Conservation (phyloP, 2,888 invertebrate species). For the Amblyjoppa fuscipennis region DNA sequence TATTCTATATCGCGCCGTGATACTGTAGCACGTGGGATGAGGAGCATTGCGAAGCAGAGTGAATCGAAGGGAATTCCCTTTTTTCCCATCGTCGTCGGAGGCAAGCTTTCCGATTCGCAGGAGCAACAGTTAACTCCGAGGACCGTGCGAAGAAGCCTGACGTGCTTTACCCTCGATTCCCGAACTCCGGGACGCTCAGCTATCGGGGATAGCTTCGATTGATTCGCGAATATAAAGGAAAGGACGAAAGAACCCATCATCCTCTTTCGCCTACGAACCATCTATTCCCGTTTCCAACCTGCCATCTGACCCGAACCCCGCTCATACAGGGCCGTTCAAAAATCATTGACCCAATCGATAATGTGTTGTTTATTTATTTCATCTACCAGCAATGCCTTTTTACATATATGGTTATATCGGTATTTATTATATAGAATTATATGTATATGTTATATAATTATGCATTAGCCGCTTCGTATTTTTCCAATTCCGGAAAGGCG, state of each 20-base stretch:
- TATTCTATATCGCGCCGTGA: not conserved
- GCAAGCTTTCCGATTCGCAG: constrained; percentile 47
- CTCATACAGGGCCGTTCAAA: constrained; percentile 7
- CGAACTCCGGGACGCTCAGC: constrained; percentile 28
- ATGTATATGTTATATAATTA: no score
- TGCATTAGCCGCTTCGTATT: no score
- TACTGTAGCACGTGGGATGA: constrained; percentile 9
- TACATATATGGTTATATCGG: no score
- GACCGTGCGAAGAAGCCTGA: constrained; percentile 31
- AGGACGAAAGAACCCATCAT: constrained; percentile 45
- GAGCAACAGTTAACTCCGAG: constrained; percentile 68
- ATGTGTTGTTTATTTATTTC: not conserved
- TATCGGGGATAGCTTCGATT: constrained; percentile 67
- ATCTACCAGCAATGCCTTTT: no score
- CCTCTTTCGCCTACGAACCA: constrained; percentile 18
- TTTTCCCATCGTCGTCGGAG: constrained; percentile 24
- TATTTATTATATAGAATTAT: no score
- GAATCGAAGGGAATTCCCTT: constrained; percentile 32
- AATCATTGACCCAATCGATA: not conserved
- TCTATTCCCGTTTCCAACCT: constrained; percentile 5
- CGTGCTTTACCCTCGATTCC: constrained; percentile 53
- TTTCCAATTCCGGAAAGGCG: no score
- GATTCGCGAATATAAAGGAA: constrained; percentile 68
- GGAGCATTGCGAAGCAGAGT: constrained; percentile 16
- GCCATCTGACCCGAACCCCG: not conserved